Evolutionary conservation across 2,888 invertebrate genomes (phyloP).

Genomic region (Microplitis deprimator): DNA sequence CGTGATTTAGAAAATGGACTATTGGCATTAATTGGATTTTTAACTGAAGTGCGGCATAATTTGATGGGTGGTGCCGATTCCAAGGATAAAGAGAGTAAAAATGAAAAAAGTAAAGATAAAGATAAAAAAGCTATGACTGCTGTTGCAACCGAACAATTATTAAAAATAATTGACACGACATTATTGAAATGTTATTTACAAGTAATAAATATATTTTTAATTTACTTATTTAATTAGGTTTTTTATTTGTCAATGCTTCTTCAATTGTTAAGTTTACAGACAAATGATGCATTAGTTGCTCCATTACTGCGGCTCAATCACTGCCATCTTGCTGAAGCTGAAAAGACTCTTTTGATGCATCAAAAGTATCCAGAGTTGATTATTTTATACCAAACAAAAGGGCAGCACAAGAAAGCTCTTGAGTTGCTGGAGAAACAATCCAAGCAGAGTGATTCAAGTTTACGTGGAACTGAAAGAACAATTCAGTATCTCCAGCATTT

Average conservation of each 20-base stretch:
- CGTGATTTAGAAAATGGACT: conserved; percentile 90
- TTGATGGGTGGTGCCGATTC: conserved; percentile 71
- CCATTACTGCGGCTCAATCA: conserved; percentile 91
- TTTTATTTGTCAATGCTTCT: conserved; percentile 18
- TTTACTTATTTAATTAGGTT: conserved; percentile 50
- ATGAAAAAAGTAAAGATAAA: conserved; percentile 58
- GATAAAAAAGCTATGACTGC: conserved; percentile 69
- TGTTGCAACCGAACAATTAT: conserved; percentile 76
- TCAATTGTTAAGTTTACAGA: conserved; percentile 74
- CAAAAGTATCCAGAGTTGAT: conserved; percentile 94
- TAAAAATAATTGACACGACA: conserved; percentile 97
- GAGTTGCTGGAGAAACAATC: conserved; percentile 87
- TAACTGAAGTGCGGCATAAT: conserved; percentile 82
- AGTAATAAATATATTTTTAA: conserved; percentile 72
- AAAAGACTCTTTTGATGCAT: conserved; percentile 87
- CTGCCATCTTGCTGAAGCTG: conserved; percentile 95
- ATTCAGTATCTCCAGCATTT: conserved; percentile 93
- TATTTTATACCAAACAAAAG: conserved; percentile 95
- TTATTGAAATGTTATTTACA: conserved; percentile 96
- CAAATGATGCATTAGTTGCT: conserved; percentile 95
- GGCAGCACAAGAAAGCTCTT: conserved; percentile 91
- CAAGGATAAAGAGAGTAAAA: conserved; percentile 61
- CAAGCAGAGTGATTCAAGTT: conserved; percentile 81
- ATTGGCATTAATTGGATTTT: conserved; percentile 89
- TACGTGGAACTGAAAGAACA: conserved; percentile 86